These are phyloP conservation scores for Diorhabda sublineata DNA, from an alignment of 1,140 invertebrate genomes.

Conservation along the genomic window DNA sequence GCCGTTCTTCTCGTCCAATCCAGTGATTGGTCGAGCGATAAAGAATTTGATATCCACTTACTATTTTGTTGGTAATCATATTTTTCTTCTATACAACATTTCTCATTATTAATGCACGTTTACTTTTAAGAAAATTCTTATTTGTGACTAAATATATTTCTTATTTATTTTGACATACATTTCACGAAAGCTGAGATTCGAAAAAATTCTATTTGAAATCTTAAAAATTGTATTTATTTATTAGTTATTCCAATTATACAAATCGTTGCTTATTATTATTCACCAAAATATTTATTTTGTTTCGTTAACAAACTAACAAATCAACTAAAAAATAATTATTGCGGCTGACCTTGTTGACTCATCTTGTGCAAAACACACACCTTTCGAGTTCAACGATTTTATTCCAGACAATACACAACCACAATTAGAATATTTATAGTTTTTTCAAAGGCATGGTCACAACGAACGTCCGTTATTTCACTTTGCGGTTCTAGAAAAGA, in stretches of 20 bases:
- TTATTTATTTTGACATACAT: too few relatives aligned
- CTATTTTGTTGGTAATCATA: too few relatives aligned
- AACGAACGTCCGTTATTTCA: neutral
- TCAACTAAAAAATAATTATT: neutral
- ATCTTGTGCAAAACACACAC: neutral
- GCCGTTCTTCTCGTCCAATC: too few relatives aligned
- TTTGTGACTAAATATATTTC: too few relatives aligned
- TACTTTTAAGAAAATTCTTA: too few relatives aligned
- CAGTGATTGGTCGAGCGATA: too few relatives aligned
- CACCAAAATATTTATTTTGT: neutral
- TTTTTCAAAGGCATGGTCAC: neutral
- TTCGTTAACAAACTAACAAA: neutral
- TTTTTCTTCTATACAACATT: too few relatives aligned
- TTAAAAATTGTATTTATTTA: neutral
- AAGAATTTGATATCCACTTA: too few relatives aligned
- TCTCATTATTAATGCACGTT: too few relatives aligned
- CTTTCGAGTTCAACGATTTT: conserved; percentile 1
- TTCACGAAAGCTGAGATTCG: too few relatives aligned
- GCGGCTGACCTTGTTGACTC: neutral
- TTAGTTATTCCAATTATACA: neutral
- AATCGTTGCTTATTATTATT: neutral
- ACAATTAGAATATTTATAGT: neutral
- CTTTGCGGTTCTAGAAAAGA: too few relatives aligned
- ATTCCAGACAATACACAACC: conserved; percentile 1
- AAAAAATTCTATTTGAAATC: neutral